phyloP scores from a whole-genome alignment of 2,113 vertebrate species.

The Sylvia atricapilla region DNA sequence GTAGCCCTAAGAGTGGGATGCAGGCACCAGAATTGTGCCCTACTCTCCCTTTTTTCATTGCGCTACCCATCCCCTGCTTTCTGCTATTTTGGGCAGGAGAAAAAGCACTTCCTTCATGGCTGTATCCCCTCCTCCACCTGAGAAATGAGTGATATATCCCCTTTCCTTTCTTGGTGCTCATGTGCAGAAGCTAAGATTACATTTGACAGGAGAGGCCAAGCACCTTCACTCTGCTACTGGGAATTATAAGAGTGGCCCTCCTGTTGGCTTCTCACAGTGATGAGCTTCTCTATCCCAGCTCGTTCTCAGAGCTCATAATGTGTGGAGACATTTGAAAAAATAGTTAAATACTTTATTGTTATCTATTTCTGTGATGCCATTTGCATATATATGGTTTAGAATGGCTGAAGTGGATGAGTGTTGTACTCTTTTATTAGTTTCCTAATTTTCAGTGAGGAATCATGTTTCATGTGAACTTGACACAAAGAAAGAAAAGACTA shows the following conservation, averaged over 20 bases:
- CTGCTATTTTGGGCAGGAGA: neutral
- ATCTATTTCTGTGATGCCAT: neutral
- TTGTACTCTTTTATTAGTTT: neutral
- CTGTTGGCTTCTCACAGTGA: neutral
- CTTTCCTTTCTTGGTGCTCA: neutral
- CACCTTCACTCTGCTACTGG: neutral
- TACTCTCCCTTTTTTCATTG: neutral
- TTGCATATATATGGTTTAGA: neutral
- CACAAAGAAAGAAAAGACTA: neutral
- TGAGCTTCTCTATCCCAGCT: neutral
- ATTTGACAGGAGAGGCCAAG: neutral
- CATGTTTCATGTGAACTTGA: neutral
- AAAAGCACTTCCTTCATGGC: neutral
- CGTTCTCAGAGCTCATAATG: fast-evolving
- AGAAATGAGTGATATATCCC: neutral
- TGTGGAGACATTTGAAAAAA: neutral
- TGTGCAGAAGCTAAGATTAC: neutral
- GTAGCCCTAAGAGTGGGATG: neutral
- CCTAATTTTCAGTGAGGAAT: neutral
- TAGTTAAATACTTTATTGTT: neutral
- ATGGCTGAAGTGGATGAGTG: neutral
- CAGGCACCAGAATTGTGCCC: neutral
- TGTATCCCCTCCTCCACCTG: neutral
- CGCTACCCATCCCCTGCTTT: neutral
- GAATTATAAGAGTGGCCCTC: neutral